Conservation (phyloP, 1,140 invertebrate species). For the Aphis gossypii region DNA sequence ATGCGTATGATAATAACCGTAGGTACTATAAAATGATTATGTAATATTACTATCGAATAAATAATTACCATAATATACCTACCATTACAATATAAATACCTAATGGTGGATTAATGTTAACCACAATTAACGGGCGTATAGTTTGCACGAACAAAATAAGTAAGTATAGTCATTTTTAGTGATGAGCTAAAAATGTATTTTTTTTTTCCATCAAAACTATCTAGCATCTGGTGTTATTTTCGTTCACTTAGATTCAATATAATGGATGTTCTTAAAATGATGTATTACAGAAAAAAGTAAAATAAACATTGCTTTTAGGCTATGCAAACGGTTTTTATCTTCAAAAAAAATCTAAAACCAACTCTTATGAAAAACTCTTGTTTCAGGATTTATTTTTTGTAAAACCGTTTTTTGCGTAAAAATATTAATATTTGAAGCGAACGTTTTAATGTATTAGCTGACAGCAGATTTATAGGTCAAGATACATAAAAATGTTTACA, state of each 20-base stretch:
- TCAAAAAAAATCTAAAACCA: not conserved
- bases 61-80: no score
- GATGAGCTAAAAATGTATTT: not conserved
- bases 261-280: not conserved
- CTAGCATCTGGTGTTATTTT: not conserved
- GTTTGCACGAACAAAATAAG: not conserved
- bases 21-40: no score
- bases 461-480: not conserved
- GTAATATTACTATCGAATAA: no score
- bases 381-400: not conserved
- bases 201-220: not conserved
- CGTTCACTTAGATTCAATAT: not conserved
- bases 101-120: not conserved
- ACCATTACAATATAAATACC: not conserved
- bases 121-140: not conserved
- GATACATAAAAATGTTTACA: not conserved
- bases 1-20: no score
- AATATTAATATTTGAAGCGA: not conserved
- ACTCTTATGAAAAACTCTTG: not conserved
- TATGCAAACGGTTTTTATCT: not conserved
- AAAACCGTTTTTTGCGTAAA: not conserved
- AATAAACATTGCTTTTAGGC: not conserved
- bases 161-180: not conserved
- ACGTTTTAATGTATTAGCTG: not conserved
- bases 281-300: not conserved